Conservation (phyloP, 2,113 vertebrate species). For the Campylomormyrus numenius region DNA sequence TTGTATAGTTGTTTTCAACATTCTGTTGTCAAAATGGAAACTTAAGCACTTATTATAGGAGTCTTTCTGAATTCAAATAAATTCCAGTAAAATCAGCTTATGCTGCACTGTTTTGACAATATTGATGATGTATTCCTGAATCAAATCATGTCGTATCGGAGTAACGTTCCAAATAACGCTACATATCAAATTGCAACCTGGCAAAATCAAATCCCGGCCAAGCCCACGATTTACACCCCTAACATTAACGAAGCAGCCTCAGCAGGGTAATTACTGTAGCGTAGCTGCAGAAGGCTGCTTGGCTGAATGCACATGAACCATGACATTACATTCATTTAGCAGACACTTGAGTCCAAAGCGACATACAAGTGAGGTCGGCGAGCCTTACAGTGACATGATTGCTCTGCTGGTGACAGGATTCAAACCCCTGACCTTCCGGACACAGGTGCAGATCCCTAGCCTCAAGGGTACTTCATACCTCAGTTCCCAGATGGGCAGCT, state of each 20-base stretch:
- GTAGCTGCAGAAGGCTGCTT: background rate
- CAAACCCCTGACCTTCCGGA: background rate
- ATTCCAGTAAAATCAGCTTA: background rate
- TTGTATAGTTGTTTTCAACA: background rate
- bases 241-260: background rate
- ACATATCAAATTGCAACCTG: background rate
- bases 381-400: background rate
- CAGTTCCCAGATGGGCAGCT: background rate
- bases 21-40: background rate
- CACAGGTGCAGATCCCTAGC: background rate
- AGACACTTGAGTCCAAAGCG: background rate
- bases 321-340: background rate
- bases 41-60: background rate
- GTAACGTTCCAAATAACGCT: background rate
- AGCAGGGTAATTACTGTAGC: background rate
- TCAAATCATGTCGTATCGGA: background rate
- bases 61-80: background rate
- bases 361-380: background rate
- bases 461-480: background rate
- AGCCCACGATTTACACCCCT: background rate
- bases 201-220: background rate
- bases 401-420: background rate
- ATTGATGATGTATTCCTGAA: background rate
- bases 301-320: background rate
- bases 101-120: background rate